Conservation (phyloP, 2,113 vertebrate species). For the Corynorhinus townsendii region DNA sequence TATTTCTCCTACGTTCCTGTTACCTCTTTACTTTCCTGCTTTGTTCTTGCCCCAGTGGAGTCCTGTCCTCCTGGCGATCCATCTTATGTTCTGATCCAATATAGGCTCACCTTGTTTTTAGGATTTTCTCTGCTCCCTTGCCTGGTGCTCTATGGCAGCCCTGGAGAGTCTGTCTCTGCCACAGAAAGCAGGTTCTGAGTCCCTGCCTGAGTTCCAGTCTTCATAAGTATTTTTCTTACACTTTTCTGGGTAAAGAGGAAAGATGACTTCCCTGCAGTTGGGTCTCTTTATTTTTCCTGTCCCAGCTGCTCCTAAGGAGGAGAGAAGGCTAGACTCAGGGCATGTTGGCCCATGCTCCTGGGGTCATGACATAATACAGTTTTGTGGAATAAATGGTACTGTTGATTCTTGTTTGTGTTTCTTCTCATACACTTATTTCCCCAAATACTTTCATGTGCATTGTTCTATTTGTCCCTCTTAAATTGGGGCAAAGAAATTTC, state of each 20-base stretch:
- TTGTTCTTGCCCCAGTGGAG: neutral
- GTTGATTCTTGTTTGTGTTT: neutral
- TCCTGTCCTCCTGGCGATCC: neutral
- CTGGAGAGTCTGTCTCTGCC: neutral
- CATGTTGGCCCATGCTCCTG: neutral
- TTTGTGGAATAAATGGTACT: neutral
- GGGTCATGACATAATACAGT: neutral
- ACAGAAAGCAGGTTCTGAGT: neutral
- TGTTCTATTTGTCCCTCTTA: neutral
- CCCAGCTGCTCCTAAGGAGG: neutral
- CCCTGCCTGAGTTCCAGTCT: neutral
- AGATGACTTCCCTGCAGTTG: neutral
- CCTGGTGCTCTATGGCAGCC: neutral
- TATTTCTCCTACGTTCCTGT: neutral
- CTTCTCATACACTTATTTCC: neutral
- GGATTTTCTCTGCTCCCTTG: neutral
- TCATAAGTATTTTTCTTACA: neutral
- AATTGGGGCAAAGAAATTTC: neutral
- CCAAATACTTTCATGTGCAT: neutral
- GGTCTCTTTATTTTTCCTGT: neutral
- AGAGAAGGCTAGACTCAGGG: neutral
- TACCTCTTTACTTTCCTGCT: neutral
- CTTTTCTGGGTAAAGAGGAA: neutral
- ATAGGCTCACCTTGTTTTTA: neutral
- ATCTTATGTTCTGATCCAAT: neutral